Base-by-base conservation (phyloP, 2,797 vertebrate species). In the Aplochiton taeniatus region DNA sequence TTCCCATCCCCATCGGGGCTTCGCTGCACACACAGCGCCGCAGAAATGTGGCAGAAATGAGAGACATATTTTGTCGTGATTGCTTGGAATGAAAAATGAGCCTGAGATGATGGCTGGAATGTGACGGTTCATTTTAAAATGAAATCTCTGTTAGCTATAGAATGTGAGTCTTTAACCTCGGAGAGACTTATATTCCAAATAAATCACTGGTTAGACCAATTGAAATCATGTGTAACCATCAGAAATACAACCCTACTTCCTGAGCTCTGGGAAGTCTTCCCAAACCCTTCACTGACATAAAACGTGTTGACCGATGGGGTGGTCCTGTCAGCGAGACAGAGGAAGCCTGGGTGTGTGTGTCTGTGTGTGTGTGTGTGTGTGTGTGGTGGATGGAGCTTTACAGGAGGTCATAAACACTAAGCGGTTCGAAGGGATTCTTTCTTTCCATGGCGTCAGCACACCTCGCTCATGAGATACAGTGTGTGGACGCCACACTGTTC, bases 51-150 rank as follows among this genome's bases (percentile, higher is more conserved):
- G 41, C 59, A 10, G 14, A 47, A 61, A 61, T 61, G n/a, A 61
- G 49, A 57, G 56, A 65, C 67, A 68, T 67, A 73, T 72, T 76
- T 70, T 75, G 71, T 74, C 66, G 69, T 77, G 70, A 68, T 76
- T 76, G 71, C 55, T 47, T 61, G 47, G 48, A 60, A 76, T 75
- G 76, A 73, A 60, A 80, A 78, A 78, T 78, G 69, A 69, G 70
- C 75, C 68, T 75, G 73, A 81, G 77, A 75, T 52, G 57, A 75
- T 63, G 70, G 63, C 6, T 69, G 66, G 74, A 66, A 63, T 68
- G 65, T n/a, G 76, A 65, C 69, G 75, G 79, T 83, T 81, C 72
- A 77, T 81, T 79, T 73, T 43, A 66, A 66, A 64, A 68, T 63
- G 64, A 69, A 68, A 62, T 63, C 61, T 65, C 44, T 68, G 67